Evolutionary conservation across 2,113 vertebrate genomes (phyloP), one percentile per base, ranked within the genome.

Genomic region (Ochotona princeps): DNA sequence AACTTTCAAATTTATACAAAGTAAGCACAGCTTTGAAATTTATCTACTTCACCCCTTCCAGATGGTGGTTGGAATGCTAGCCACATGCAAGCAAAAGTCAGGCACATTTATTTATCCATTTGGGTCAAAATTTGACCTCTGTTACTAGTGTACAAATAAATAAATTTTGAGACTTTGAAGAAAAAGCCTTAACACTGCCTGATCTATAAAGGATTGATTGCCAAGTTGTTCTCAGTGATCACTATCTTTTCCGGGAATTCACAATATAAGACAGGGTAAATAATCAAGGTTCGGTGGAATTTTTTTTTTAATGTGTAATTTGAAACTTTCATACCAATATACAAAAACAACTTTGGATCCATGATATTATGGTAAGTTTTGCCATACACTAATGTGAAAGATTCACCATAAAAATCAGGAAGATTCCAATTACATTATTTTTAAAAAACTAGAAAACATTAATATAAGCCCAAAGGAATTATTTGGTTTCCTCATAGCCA

Each of bases 11-110:
- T 96, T 89, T 93, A 91, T 95, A 94, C 96, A 66, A 47, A 72
- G 63, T 96, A 96, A 95, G 96, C 87, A 96, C 90, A 96, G 94
- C 93, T 96, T 97, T 96, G 76, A 78, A 94, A 96, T 94, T 96
- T 93, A 91, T 44, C 82, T 78, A 79, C 69, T 92, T 94, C 28
- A 72, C 70, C 93, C 81, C 49, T 92, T 95, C 95, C 96, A 97
- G 95, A 96, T 96, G 93, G 92, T 84, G 15, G 74, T 75, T 93
- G 87, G 49, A 90, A 95, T 78, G 73, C 44, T 95, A 85, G 92
- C 93, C 92, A 97, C 96, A 92, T 70, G 81, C 81, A 92, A 94
- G 83, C 74, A 74, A 94, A 95, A 91, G 80, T 73, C 1, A 20
- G 66, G 79, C 90, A 25, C 79, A 87, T 94, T 95, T 93, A 96